Conservation (phyloP, 2,888 invertebrate genomes). For the Pyrochroa serraticornis region DNA sequence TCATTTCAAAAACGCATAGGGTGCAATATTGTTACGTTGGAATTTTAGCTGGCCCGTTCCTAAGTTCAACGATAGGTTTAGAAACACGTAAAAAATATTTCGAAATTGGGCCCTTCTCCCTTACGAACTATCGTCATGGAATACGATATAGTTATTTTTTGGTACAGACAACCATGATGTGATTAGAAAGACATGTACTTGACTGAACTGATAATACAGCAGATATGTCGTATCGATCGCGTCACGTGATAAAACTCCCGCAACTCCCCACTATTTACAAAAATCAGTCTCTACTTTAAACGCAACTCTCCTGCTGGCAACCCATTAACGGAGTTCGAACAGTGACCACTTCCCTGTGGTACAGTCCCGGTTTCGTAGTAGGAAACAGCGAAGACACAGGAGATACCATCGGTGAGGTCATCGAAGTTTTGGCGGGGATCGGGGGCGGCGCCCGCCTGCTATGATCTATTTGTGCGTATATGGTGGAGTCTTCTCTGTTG, state of each 20-base stretch:
- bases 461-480: slow-evolving; percentile 78
- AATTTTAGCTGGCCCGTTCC: too few relatives aligned
- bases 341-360: slow-evolving; percentile 70
- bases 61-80: too few relatives aligned
- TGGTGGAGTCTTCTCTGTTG: slow-evolving; percentile 67
- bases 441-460: slow-evolving; percentile 60
- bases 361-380: slow-evolving; percentile 55
- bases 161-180: slow-evolving; percentile 26
- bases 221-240: slow-evolving; percentile 21
- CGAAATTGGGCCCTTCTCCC: slow-evolving; percentile 14
- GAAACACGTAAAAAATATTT: too few relatives aligned
- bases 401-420: slow-evolving; percentile 59
- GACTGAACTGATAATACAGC: slow-evolving; percentile 11
- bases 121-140: slow-evolving; percentile 19
- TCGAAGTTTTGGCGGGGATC: slow-evolving; percentile 48
- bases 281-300: slow-evolving; percentile 57
- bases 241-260: slow-evolving; percentile 3
- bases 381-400: slow-evolving; percentile 55
- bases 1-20: too few relatives aligned
- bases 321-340: slow-evolving; percentile 74
- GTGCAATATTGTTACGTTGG: too few relatives aligned
- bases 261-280: slow-evolving; percentile 31
- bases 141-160: slow-evolving; percentile 19
- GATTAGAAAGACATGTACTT: slow-evolving; percentile 24
- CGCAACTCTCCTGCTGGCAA: slow-evolving; percentile 72